A percentile compares a stretch with the other conserved stretches of the same genome.
These are phyloP conservation scores for Beaufortia kweichowensis DNA, from an alignment of 2,113 vertebrate species.

Conservation along the genomic window DNA sequence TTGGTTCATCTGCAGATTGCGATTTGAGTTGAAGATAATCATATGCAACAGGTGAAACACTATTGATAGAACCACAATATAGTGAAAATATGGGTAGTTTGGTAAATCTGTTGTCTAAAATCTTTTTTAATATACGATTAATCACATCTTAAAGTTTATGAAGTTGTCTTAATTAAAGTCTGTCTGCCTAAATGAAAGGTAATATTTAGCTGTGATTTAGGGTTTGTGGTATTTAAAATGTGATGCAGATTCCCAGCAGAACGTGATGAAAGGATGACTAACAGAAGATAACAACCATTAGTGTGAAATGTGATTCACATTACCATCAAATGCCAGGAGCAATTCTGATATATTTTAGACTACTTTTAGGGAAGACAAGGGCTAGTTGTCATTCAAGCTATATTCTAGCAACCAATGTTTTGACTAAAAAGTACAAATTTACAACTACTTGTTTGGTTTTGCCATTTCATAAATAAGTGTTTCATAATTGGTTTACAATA, in stretches of 20 bases:
- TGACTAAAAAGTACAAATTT: no score
- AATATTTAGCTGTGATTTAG: not conserved
- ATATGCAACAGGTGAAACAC: no score
- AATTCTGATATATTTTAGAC: no score
- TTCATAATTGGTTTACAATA: no score
- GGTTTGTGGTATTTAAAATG: not conserved
- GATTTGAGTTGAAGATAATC: not conserved
- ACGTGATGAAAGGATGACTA: not conserved
- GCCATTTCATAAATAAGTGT: no score
- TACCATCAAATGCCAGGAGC: no score
- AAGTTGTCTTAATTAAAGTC: conserved; percentile 5
- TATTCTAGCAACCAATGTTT: no score
- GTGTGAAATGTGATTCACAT: not conserved
- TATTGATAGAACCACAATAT: not conserved
- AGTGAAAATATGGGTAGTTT: not conserved
- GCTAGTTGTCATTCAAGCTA: no score
- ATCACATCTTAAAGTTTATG: conserved; percentile 29
- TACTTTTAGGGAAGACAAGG: no score
- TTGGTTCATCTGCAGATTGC: conserved; percentile 52
- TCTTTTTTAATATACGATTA: conserved; percentile 38
- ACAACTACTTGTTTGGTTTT: no score
- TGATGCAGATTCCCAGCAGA: not conserved
- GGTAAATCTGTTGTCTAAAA: conserved; percentile 37
- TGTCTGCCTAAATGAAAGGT: not conserved
- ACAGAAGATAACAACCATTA: not conserved